Evolutionary conservation across 2,888 invertebrate genomes (phyloP).

Genomic region (Perizoma flavofasciatum): DNA sequence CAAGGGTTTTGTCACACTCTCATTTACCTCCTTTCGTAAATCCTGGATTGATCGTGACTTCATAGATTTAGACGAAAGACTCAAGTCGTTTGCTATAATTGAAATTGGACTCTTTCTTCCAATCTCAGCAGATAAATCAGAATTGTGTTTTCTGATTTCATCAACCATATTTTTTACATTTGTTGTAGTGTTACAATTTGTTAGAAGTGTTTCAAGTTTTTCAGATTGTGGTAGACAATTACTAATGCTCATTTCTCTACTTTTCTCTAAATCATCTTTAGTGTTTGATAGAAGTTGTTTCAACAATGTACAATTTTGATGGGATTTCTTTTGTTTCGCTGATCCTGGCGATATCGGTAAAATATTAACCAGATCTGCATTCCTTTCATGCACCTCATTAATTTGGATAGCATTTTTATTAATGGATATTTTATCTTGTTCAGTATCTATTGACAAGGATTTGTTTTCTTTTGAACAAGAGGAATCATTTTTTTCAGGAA

Average conservation of each 20-base stretch:
- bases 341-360: conserved; percentile 33
- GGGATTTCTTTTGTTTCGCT: conserved; percentile 46
- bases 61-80: conserved; percentile 39
- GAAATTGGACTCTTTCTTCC: conserved; percentile 41
- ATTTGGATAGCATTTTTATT: conserved; percentile 26
- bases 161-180: conserved; percentile 20
- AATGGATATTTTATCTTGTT: conserved; percentile 25
- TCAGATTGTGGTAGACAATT: conserved; percentile 47
- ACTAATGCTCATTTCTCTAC: conserved; percentile 46
- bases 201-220: conserved; percentile 41
- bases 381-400: conserved; percentile 30
- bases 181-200: conserved; percentile 45
- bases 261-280: conserved; percentile 58
- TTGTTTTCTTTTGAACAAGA: conserved; percentile 24
- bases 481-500: conserved; percentile 26
- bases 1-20: conserved; percentile 71
- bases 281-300: conserved; percentile 74
- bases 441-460: conserved; percentile 22
- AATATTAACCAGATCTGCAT: conserved; percentile 7
- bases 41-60: conserved; percentile 55
- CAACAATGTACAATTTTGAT: conserved; percentile 72
- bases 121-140: conserved; percentile 42
- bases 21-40: conserved; percentile 55
- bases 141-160: conserved; percentile 40
- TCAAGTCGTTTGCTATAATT: conserved; percentile 49